Conservation (phyloP, 2,113 vertebrate species). For the Nothoprocta pentlandii region DNA sequence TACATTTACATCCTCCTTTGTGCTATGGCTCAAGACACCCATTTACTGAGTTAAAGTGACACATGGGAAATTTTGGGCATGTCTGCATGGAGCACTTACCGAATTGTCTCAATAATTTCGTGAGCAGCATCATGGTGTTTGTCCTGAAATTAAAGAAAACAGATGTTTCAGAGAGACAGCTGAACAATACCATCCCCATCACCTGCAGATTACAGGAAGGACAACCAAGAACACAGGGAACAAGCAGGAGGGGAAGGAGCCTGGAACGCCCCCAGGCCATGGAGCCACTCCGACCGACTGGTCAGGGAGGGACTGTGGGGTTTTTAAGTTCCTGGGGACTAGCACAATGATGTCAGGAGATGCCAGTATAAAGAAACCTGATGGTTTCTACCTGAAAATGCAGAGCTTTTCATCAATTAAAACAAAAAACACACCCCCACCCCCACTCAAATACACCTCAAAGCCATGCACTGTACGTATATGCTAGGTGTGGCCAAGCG, state of each 20-base stretch:
- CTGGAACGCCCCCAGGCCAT: background rate
- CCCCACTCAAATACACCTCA: no score
- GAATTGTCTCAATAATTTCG: slow-evolving; percentile 99
- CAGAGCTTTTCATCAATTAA: background rate
- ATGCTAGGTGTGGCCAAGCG: background rate
- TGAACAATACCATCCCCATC: background rate
- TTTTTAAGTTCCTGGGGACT: background rate
- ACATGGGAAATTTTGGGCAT: background rate
- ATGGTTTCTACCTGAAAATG: background rate
- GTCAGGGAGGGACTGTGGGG: background rate
- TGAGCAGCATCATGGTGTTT: slow-evolving; percentile 99
- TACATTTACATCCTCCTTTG: background rate
- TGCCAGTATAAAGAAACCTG: background rate
- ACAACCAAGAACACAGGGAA: background rate
- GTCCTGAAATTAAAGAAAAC: slow-evolving; percentile 82
- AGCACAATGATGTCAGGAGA: background rate
- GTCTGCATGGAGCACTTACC: slow-evolving; percentile 78
- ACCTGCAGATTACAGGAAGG: background rate
- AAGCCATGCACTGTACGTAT: background rate
- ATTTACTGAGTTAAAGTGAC: background rate
- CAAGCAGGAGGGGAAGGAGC: background rate
- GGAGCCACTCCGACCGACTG: background rate
- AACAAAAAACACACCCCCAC: background rate
- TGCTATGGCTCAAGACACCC: background rate
- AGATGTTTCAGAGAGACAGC: background rate